A percentile compares a stretch with the other conserved stretches of the same genome.
Evolutionary conservation across 2,113 vertebrate species (phyloP).

Genomic region (Microtus pennsylvanicus): DNA sequence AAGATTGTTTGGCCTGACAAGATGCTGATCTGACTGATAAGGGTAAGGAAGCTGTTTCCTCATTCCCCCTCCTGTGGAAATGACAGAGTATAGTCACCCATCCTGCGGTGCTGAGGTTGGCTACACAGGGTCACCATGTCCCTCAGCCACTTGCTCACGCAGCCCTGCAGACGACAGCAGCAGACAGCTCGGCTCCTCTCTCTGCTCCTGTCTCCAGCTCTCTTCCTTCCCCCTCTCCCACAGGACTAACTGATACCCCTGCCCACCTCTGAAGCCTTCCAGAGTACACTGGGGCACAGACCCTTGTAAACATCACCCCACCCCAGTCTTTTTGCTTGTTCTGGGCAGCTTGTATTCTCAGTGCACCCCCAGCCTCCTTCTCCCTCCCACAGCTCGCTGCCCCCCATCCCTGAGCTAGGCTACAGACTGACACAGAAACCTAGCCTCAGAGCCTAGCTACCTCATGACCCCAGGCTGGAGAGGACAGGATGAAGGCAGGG

Average conservation of each 20-base stretch:
- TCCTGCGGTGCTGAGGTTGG: fast-evolving
- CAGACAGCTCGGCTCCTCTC: not conserved
- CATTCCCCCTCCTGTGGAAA: not conserved
- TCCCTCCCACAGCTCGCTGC: not conserved
- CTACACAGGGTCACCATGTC: not conserved
- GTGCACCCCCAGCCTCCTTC: too few species aligned
- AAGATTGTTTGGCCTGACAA: slow-evolving; percentile 83
- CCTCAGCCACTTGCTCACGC: not conserved
- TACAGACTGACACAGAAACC: not conserved
- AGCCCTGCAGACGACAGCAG: not conserved
- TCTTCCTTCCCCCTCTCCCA: too few species aligned
- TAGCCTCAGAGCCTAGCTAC: not conserved
- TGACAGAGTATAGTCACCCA: fast-evolving
- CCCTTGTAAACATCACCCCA: not conserved
- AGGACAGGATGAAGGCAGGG: not conserved
- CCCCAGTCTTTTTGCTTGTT: fast-evolving
- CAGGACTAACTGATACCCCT: too few species aligned
- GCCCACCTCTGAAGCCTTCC: not conserved
- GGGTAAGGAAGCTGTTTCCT: slow-evolving; percentile 40
- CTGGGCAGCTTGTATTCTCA: too few species aligned
- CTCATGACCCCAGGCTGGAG: not conserved
- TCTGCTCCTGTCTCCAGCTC: too few species aligned
- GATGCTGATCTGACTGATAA: slow-evolving; percentile 75
- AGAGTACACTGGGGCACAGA: not conserved
- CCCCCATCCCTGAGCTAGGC: not conserved